Evolutionary conservation across 37 sponge, comb jelly and placozoan species (phyloP), one percentile per base, ranked within the genome.

Genomic region (Agelas oroides): DNA sequence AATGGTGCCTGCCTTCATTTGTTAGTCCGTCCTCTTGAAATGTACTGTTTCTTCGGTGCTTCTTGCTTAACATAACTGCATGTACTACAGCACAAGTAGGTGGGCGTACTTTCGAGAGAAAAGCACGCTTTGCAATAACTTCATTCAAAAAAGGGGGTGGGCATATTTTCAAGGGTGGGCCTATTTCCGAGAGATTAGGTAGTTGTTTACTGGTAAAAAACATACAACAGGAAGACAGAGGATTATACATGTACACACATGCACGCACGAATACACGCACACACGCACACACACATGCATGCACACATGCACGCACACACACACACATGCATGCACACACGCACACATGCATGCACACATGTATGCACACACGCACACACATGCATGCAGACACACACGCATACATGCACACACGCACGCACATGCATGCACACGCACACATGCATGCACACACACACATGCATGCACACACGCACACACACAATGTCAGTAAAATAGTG

Each of bases 261-360:
- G 32, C 66, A 78, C 65, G 39, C 67, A 79, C 32, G 11, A 67
- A 65, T 68, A 79, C 68, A 79, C 54, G 52, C 68, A 67, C 77
- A 77, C 77, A 77, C 77, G 59, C 77, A 77, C 38, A 32, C 77
- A 77, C 77, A 77, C 77, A 77, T 62, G 59, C 53, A 38, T 69
- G 65, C 81, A 80, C 81, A 80, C 69, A 80, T 68, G 66, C 81
- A 80, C 81, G 66, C 81, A 80, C 68, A 66, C 81, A 80, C 81
- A 80, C 81, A 80, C 69, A 80, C 81, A 80, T 54, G 38, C 69
- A 80, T 69, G 38, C 69, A n/a, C n/a, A n/a, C n/a, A n/a, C 15
- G 28, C 66, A 24, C 68, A 32, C 32, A 46, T 8, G 8, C 8
- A 8, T 46, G 8, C 46, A 46, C 46, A 46, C 46, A 46, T 8